Evolutionary conservation across 2,888 invertebrate genomes (phyloP), one percentile per base, ranked within the genome.

Genomic region (Meandrusa payeni): DNA sequence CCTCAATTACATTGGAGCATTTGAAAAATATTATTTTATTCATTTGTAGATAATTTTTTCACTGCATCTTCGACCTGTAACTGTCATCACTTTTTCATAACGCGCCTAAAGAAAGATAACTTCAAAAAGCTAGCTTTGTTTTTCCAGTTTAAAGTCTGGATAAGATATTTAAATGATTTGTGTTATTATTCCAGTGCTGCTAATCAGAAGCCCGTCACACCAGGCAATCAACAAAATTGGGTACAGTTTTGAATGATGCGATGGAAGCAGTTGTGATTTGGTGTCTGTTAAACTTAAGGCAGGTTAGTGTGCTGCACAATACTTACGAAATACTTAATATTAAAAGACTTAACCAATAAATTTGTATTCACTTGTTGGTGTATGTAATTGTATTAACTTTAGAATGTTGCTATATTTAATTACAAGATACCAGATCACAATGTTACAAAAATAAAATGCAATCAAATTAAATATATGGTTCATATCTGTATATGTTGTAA

Each of bases 211-310:
- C 69, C 82, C 17, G 64, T 71, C 31, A 76, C 86, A 23, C 82
- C 85, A 41, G 83, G 75, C 9, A 86, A 69, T 44, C 87, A 86
- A 52, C 85, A 85, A 54, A 81, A 87, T 52, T 87, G 87, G 87
- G 87, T 87, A 46, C 87, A 87, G 61, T 87, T 87, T 63, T 87
- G 66, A 80, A 64, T 33, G 15, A 39, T 11, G 24, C 43, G 33
- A 36, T 54, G 50, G 50, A 51, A 52, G 42, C 48, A 57, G 61
- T 68, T 72, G 76, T 72, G 70, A 69, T 71, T 74, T 72, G 71
- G 65, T 72, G 68, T 76, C 70, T 57, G 51, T 2, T 58, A 52
- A 49, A 51, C 57, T 47, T 51, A 57, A 34, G 34, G 61, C 55
- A 59, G 59, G 54, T 49, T 57, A 54, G 64, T 69, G 69, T 68